Evolutionary conservation across 1,140 invertebrate species (phyloP), one percentile per base, ranked within the genome.

Genomic region (Macrobrachium nipponense): DNA sequence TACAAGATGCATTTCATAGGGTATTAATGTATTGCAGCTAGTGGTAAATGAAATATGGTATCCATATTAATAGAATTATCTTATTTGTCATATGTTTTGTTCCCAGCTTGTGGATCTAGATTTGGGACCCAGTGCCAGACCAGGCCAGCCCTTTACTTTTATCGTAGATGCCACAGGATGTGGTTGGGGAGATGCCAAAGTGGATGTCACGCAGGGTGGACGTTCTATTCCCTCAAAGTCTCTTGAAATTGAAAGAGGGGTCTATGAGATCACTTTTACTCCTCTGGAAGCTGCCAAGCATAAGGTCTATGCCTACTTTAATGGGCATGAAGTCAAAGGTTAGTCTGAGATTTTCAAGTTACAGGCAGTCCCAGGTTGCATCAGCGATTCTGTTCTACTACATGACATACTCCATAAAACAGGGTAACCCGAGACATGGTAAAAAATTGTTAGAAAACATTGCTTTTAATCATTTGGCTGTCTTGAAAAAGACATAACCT

Each of bases 301-400:
- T 91, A 94, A 96, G 77, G 94, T 99, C 59, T 97, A 98, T 90
- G 94, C 98, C 18, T 98, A 97, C 90, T 99, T 98, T 91, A 99
- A 99, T 91, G 97, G 97, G 7, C 95, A 96, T 88, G 97, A 98
- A 90, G 96, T 99, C n/a, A 96, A 96, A 93, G 97, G 98, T 91
- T 95, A 94, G 90, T 75, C 20, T 62, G n/a, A 15, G n/a, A 36
- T 43, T 23, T 43, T 12, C 23, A 72, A 8, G 23, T 2, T 72
- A n/a, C n/a, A n/a, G n/a, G n/a, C n/a, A n/a, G n/a, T n/a, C n/a
- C n/a, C n/a, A n/a, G n/a, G n/a, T n/a, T n/a, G n/a, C n/a, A n/a
- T n/a, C n/a, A n/a, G n/a, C n/a, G n/a, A n/a, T n/a, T n/a, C n/a
- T n/a, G n/a, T n/a, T n/a, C n/a, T n/a, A n/a, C n/a, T n/a, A n/a